These are phyloP conservation scores for Hepsetus odoe DNA, from an alignment of 2,113 vertebrate species.

Conservation along the genomic window DNA sequence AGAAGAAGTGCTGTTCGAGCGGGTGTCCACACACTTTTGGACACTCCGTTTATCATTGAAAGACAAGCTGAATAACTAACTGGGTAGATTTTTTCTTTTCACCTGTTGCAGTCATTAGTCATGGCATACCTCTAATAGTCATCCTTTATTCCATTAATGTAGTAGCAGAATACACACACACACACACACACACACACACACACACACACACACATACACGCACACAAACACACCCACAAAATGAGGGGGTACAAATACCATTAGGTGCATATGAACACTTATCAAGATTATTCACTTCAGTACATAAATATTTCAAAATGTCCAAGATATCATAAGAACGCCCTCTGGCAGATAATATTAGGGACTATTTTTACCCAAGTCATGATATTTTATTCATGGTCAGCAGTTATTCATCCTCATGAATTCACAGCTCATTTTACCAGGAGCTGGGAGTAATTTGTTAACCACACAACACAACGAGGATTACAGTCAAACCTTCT, in stretches of 20 bases:
- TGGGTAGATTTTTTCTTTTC: background rate
- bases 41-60: background rate
- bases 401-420: constrained; percentile 53
- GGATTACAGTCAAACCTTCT: constrained; percentile 21
- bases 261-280: constrained; percentile 49
- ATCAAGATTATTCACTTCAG: constrained; percentile 53
- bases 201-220: too few species aligned
- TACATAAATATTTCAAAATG: constrained; percentile 56
- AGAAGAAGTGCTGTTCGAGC: too few species aligned
- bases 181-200: constrained; percentile 40
- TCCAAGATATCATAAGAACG: constrained; percentile 53
- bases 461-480: constrained; percentile 49
- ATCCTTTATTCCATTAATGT: constrained; percentile 14
- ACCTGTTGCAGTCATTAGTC: constrained; percentile 1
- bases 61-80: background rate
- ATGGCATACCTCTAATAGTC: background rate
- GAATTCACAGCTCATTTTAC: constrained; percentile 48
- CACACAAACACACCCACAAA: constrained; percentile 41
- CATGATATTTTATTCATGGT: constrained; percentile 60
- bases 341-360: constrained; percentile 58
- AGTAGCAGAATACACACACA: background rate
- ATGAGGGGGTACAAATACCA: constrained; percentile 41
- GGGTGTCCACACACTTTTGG: too few species aligned
- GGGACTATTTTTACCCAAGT: constrained; percentile 58
- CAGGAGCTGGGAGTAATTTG: constrained; percentile 46